Evolutionary conservation across 2,888 invertebrate genomes (phyloP).

Genomic region (Morpho achilles): DNA sequence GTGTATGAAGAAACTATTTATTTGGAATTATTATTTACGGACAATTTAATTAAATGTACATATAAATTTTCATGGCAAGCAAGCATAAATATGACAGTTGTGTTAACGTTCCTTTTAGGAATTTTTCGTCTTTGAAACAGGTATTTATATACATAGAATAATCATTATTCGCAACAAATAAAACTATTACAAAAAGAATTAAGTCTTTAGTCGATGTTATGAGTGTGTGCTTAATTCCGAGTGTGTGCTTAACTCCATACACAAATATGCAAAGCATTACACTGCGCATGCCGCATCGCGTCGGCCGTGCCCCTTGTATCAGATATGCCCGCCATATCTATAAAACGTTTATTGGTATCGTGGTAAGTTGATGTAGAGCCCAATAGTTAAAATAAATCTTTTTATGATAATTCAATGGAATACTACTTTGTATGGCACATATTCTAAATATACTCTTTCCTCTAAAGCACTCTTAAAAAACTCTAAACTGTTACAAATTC

Average conservation of each 20-base stretch:
- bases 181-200: too few species aligned
- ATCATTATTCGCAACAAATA: too few species aligned
- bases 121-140: too few species aligned
- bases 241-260: neutral
- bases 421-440: constrained; percentile 8
- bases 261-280: constrained; percentile 1
- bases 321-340: constrained; percentile 25
- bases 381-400: constrained; percentile 14
- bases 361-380: constrained; percentile 29
- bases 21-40: too few species aligned
- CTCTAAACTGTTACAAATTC: constrained; percentile 5
- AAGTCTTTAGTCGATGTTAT: too few species aligned
- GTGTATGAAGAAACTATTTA: too few species aligned
- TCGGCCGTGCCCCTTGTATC: constrained; percentile 12
- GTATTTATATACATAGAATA: too few species aligned
- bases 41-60: too few species aligned
- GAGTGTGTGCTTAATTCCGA: too few species aligned
- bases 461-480: constrained; percentile 18
- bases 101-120: too few species aligned
- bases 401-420: constrained; percentile 4
- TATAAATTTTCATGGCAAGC: too few species aligned
- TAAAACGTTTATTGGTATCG: constrained; percentile 21
- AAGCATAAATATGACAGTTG: too few species aligned
- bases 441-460: neutral
- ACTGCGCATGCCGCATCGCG: constrained; percentile 28